phyloP scores from a whole-genome alignment of 1,140 invertebrate species.

The Cepaea nemoralis region DNA sequence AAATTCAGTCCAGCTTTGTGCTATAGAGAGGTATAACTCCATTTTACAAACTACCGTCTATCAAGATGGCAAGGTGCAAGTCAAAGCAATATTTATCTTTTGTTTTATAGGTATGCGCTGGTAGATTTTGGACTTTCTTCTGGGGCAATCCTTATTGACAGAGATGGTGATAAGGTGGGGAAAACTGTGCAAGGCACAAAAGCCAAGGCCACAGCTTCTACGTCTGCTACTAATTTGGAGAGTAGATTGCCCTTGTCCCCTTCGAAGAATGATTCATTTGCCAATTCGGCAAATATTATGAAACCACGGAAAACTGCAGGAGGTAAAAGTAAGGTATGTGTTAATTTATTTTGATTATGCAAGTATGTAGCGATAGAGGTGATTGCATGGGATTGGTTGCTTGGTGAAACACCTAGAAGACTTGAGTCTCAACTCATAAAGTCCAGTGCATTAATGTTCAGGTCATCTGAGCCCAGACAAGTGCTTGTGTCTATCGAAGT shows the following conservation, averaged over 20 bases:
- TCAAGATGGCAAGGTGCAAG: no score
- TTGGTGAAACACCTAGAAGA: no score
- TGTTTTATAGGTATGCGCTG: slow-evolving; percentile 75
- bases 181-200: neutral
- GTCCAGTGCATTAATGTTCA: no score
- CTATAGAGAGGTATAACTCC: no score
- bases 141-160: slow-evolving; percentile 32
- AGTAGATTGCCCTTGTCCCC: neutral
- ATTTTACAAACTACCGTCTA: no score
- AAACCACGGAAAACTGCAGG: neutral
- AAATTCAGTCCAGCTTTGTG: no score
- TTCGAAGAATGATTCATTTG: neutral
- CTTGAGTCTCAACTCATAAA: no score
- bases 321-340: neutral
- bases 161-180: slow-evolving; percentile 6
- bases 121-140: slow-evolving; percentile 91
- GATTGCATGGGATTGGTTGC: no score
- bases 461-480: no score
- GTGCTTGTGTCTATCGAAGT: no score
- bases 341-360: neutral
- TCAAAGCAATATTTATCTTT: no score
- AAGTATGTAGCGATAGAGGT: no score
- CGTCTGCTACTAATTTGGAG: slow-evolving; percentile 55
- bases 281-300: neutral
- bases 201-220: slow-evolving; percentile 23